Conservation (phyloP, 2,113 vertebrate genomes). For the Sialia sialis region DNA sequence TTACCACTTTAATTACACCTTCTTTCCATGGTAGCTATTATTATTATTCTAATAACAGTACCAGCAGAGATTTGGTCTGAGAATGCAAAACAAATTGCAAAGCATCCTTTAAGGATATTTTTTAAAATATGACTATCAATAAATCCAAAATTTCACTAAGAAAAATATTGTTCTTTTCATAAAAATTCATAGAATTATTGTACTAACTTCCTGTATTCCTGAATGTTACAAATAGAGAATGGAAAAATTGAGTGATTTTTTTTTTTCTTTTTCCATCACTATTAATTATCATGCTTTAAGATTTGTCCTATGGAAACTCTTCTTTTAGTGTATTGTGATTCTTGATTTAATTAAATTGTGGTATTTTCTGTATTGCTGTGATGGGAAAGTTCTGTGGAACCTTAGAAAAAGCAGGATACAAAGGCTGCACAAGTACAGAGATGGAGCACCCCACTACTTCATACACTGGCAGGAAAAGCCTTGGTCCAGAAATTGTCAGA, state of each 20-base stretch:
- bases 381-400: neutral
- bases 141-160: neutral
- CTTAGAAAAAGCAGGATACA: neutral
- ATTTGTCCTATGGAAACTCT: neutral
- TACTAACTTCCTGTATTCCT: neutral
- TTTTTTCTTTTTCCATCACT: neutral
- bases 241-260: neutral
- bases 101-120: neutral
- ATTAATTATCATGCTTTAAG: neutral
- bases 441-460: neutral
- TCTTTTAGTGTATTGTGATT: neutral
- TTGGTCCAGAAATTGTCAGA: neutral
- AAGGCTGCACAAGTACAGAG: neutral
- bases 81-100: neutral
- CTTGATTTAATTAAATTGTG: neutral
- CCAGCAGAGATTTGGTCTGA: neutral
- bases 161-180: neutral
- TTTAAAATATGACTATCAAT: neutral
- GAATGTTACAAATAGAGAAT: neutral
- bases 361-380: neutral
- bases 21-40: neutral
- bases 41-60: neutral
- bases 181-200: neutral
- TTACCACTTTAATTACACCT: neutral
- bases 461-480: neutral